These are phyloP conservation scores for Brachionus koreanus DNA, from an alignment of 1,140 invertebrate genomes.

Conservation along the genomic window DNA sequence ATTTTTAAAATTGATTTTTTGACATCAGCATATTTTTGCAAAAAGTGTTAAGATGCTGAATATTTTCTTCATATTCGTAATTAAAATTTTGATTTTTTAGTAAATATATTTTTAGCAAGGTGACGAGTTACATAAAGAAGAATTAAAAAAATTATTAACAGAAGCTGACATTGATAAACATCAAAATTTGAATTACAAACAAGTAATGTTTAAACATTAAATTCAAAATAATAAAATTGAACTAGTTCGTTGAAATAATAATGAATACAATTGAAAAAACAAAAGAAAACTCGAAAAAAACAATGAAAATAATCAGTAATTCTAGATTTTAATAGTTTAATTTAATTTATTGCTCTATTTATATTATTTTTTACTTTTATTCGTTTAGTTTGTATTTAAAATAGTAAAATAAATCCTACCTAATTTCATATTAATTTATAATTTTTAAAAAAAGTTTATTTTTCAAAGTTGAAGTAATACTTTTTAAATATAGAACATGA, in stretches of 20 bases:
- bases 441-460: no score
- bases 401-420: no score
- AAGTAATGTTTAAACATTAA: not conserved
- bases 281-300: not conserved
- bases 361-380: not conserved
- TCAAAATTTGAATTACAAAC: not conserved
- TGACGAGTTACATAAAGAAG: not conserved
- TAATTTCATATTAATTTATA: no score
- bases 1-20: no score
- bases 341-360: not conserved
- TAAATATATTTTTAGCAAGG: constrained; percentile 2
- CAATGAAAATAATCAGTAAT: not conserved
- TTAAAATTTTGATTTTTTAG: not conserved
- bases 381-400: not conserved
- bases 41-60: not conserved
- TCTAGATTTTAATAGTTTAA: not conserved
- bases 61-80: not conserved
- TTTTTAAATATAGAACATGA: no score
- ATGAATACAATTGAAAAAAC: constrained; percentile 24
- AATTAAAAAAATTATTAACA: constrained; percentile 2
- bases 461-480: no score
- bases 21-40: no score
- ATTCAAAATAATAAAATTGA: not conserved
- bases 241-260: not conserved
- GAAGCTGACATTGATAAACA: not conserved